Percentiles rank a stretch among this genome's conserved stretches.
Conservation (phyloP, 2,113 vertebrate genomes). For the Electrona antarctica region DNA sequence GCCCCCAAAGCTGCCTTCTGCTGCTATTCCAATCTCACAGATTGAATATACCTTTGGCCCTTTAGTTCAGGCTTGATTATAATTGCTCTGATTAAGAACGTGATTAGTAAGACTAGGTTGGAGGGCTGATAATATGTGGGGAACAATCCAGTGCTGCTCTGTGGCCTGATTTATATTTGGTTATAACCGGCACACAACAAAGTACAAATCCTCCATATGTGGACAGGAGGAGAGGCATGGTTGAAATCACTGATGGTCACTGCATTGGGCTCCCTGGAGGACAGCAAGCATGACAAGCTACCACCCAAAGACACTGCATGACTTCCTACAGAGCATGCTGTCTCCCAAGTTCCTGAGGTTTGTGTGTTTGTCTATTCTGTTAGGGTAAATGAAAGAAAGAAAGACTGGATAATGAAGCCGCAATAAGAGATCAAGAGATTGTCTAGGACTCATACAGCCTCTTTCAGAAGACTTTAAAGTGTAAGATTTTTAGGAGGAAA, state of each 20-base stretch:
- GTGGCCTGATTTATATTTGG: not conserved
- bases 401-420: constrained; percentile 70
- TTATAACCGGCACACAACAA: no score
- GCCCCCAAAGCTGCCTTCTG: constrained; percentile 86
- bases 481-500: constrained; percentile 86
- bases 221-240: constrained; percentile 64
- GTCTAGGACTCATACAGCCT: constrained; percentile 93
- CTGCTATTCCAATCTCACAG: constrained; percentile 78
- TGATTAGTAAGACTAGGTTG: constrained; percentile 88
- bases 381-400: constrained; percentile 80
- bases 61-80: constrained; percentile 95
- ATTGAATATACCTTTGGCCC: constrained; percentile 88
- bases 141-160: constrained; percentile 37
- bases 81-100: constrained; percentile 90
- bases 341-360: constrained; percentile 94
- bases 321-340: constrained; percentile 83
- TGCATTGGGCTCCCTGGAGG: constrained; percentile 80
- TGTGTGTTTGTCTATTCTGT: constrained; percentile 77
- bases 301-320: constrained; percentile 80
- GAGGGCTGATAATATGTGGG: constrained; percentile 79
- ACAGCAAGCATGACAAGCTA: constrained; percentile 78
- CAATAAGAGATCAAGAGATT: constrained; percentile 93
- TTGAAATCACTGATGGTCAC: constrained; percentile 80
- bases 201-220: not conserved
- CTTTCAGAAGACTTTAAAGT: constrained; percentile 87